Percentiles rank a stretch among this genome's conserved stretches.
phyloP scores from a whole-genome alignment of 2,888 invertebrate genomes.

The Hirtodrosophila confusa region DNA sequence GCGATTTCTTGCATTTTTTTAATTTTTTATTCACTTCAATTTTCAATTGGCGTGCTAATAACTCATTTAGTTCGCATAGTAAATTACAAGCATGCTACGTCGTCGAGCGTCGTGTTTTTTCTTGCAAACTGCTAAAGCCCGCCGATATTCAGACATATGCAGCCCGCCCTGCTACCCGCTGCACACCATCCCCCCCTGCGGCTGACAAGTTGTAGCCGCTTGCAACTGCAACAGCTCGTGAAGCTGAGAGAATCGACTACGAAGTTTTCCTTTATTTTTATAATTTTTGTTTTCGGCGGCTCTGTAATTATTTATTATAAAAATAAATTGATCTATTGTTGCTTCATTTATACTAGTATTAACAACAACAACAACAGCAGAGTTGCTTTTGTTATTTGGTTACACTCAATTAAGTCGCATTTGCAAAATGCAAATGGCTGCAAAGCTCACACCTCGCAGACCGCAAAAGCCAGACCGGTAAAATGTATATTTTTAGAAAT shows the following conservation, averaged over 20 bases:
- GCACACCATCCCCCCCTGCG: constrained; percentile 12
- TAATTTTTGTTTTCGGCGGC: constrained; percentile 45
- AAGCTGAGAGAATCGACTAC: constrained; percentile 67
- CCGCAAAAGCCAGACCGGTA: constrained; percentile 33
- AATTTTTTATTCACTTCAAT: constrained; percentile 48
- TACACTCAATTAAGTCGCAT: constrained; percentile 80
- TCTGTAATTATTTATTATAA: constrained; percentile 78
- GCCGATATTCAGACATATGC: constrained; percentile 5
- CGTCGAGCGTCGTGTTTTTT: constrained; percentile 32
- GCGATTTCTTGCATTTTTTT: too few relatives aligned
- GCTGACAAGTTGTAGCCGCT: constrained; percentile 5
- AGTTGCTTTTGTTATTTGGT: constrained; percentile 73
- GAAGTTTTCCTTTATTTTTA: constrained; percentile 34
- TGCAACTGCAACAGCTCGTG: constrained; percentile 22
- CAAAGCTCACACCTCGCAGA: background rate
- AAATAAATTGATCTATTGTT: constrained; percentile 81
- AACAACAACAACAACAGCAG: too few relatives aligned
- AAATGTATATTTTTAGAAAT: constrained; percentile 47
- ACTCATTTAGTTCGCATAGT: constrained; percentile 82
- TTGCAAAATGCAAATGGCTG: constrained; percentile 75
- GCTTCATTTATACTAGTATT: constrained; percentile 67
- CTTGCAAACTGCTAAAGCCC: constrained; percentile 32
- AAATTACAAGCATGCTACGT: constrained; percentile 62
- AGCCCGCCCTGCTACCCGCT: too few relatives aligned
- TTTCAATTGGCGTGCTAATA: constrained; percentile 83